Base-by-base conservation (phyloP, 2,888 invertebrate species). In the Heteropelma amictum region DNA sequence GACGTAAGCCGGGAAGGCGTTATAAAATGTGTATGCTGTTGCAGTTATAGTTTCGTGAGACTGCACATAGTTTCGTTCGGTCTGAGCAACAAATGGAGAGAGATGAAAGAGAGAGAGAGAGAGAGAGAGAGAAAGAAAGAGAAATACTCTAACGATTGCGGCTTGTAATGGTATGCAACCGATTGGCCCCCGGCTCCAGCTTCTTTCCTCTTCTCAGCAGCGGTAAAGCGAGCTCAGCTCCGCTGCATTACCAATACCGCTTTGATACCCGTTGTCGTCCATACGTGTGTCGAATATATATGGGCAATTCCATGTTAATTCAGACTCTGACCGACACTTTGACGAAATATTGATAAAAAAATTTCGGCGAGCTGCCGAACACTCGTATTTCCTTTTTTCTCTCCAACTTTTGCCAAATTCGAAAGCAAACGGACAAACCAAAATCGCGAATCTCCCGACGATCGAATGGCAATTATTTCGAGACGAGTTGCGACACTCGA, bases 141-240 rank as follows among this genome's bases (percentile, higher is more conserved):
- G 35, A 42, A 33, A 65, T 65, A 54, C 45, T 70, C 70, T 54
- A 74, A 74, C 69, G 51, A 70, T 74, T 64, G 56, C 10, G 4
- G 64, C 58, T 65, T 60, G 53, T 69, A 65, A 70, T 70, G 58
- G 60, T 70, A 70, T 74, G 74, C 74, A 65, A 60, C 65, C 17
- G 70, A 70, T 60, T 70, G 19, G 60, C 70, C 70, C 64, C 51
- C 42, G 65, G 74, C 70, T 58, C 51, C 47, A 38, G 58, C 74
- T 70, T 60, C 60, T 70, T 58, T 65, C 54, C 73, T 53, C 73
- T 64, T 58, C 33, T 23, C 30, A 26, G 23, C 8, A 35, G 30
- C 45, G 42, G 10, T 33, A 14, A 33, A 54, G 60, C 30, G 23
- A 6, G 40, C 28, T 17, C 60, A 49, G 45, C 49, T 65, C 65